These are phyloP conservation scores for Lydus trimaculatus DNA, from an alignment of 2,888 invertebrate species.

Conservation along the genomic window DNA sequence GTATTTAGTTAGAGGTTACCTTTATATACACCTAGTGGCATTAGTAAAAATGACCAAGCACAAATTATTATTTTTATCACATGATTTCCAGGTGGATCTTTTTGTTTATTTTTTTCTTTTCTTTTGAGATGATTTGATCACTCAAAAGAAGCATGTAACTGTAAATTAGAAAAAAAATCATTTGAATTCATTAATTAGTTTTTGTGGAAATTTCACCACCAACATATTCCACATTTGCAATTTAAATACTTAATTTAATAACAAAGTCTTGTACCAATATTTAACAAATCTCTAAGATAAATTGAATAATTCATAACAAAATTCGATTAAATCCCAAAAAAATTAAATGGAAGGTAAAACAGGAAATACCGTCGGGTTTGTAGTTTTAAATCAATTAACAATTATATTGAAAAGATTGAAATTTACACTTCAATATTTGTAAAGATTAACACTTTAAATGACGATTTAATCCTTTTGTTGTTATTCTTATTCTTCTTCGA, in stretches of 20 bases:
- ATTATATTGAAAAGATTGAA: not conserved
- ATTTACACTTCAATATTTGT: not conserved
- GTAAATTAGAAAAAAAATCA: not conserved
- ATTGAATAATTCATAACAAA: too few species aligned
- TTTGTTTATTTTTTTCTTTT: not conserved
- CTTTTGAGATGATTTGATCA: not conserved
- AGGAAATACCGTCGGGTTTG: not conserved
- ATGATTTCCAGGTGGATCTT: not conserved
- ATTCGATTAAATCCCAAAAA: too few species aligned
- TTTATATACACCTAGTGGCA: not conserved
- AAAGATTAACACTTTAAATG: not conserved
- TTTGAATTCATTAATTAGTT: not conserved
- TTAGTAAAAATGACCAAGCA: constrained; percentile 11
- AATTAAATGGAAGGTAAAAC: too few species aligned
- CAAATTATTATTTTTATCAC: not conserved
- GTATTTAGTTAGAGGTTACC: not conserved
- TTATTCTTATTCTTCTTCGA: not conserved
- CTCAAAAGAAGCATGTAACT: not conserved
- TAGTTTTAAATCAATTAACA: not conserved
- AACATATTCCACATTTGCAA: not conserved
- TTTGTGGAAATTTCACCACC: not conserved
- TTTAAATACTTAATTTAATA: not conserved
- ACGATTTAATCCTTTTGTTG: too few species aligned
- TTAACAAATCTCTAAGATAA: too few species aligned
- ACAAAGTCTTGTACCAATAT: not conserved